phyloP scores from a whole-genome alignment of 2,113 vertebrate genomes.

The Pholis gunnellus region DNA sequence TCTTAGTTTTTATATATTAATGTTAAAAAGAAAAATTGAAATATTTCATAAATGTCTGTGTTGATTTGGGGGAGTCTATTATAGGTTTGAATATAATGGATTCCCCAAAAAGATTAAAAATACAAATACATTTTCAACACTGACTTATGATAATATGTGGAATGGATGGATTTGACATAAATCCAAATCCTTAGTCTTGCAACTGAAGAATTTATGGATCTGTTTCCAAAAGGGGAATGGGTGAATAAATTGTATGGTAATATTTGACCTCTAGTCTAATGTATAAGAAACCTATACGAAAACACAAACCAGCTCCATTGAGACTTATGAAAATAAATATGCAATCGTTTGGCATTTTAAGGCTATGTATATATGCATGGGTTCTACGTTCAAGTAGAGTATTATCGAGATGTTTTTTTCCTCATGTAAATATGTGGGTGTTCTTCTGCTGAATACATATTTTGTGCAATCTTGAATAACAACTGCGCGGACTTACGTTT shows the following conservation, averaged over 20 bases:
- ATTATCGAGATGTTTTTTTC: constrained; percentile 2
- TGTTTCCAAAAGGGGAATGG: neutral
- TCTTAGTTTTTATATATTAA: neutral
- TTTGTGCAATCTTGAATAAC: constrained; percentile 17
- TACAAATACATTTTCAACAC: neutral
- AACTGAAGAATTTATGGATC: constrained; percentile 1
- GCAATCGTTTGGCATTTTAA: constrained; percentile 26
- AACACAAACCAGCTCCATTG: neutral
- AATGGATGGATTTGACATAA: neutral
- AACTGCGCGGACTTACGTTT: constrained; percentile 18
- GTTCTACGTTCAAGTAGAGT: neutral
- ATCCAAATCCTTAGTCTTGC: neutral
- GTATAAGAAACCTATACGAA: constrained; percentile 29
- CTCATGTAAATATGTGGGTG: neutral
- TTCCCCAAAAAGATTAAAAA: neutral
- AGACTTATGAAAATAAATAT: constrained; percentile 37
- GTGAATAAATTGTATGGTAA: constrained; percentile 5
- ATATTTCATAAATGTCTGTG: neutral
- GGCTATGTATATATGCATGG: neutral
- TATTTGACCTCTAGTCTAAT: constrained; percentile 26
- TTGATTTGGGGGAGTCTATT: neutral
- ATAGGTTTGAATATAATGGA: neutral
- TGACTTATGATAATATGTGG: neutral
- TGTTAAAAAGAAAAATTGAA: neutral
- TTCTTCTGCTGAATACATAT: constrained; percentile 6